phyloP scores from a whole-genome alignment of 2,888 invertebrate species.

The Molanna angustata region DNA sequence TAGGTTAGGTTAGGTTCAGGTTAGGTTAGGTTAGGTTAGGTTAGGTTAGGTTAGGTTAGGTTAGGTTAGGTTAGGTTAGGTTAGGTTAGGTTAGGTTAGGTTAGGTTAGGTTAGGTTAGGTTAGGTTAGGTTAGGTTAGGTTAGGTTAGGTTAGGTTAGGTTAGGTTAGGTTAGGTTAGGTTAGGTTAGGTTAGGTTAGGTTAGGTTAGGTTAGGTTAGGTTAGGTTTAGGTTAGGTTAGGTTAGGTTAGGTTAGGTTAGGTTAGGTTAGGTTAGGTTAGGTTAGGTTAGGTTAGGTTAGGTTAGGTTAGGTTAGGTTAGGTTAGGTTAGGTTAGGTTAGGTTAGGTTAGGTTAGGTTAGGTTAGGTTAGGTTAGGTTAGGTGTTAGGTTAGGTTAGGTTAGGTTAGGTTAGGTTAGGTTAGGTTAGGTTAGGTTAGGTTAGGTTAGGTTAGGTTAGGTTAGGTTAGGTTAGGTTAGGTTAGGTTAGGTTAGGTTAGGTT shows the following conservation, averaged over 20 bases:
- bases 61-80: conserved; percentile 12
- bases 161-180: conserved; percentile 11
- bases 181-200: conserved; percentile 9
- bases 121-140: conserved; percentile 8
- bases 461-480: neutral
- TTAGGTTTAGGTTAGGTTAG: conserved; percentile 15
- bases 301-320: conserved; percentile 15
- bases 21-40: conserved; percentile 32
- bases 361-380: conserved; percentile 6
- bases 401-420: conserved; percentile 3
- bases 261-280: conserved; percentile 10
- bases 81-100: conserved; percentile 5
- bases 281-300: conserved; percentile 10
- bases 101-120: conserved; percentile 1
- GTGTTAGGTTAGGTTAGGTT: conserved; percentile 5
- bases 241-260: conserved; percentile 8
- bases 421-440: conserved; percentile 3
- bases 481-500: conserved; percentile 3
- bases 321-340: conserved; percentile 15
- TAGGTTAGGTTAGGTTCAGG: conserved; percentile 34
- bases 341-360: conserved; percentile 15
- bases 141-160: conserved; percentile 4
- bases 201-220: conserved; percentile 10
- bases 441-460: conserved; percentile 2
- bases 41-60: conserved; percentile 19